Evolutionary conservation across 2,888 invertebrate species (phyloP).

Genomic region (Drosophila prolongata): DNA sequence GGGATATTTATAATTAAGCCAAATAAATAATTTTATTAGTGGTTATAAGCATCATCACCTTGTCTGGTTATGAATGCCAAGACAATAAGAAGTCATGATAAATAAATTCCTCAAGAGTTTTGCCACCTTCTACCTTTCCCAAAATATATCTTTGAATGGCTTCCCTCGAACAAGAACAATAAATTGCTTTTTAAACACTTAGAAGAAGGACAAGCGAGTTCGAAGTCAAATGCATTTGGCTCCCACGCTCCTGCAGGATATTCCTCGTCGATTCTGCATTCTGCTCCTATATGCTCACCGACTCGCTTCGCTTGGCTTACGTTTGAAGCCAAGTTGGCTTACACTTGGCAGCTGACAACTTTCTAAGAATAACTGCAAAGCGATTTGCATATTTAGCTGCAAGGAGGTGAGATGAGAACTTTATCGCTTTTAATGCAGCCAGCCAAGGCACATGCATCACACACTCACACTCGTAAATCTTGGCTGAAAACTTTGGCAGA

Average conservation of each 20-base stretch:
- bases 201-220: constrained; percentile 56
- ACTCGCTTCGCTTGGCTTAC: constrained; percentile 59
- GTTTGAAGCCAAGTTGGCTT: constrained; percentile 36
- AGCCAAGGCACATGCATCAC: constrained; percentile 46
- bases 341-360: constrained; percentile 70
- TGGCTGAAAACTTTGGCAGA: constrained; percentile 71
- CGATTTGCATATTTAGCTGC: constrained; percentile 74
- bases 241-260: constrained; percentile 21
- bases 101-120: constrained; percentile 6
- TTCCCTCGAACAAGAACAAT: constrained; percentile 59
- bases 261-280: constrained; percentile 25
- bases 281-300: constrained; percentile 36
- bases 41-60: no score
- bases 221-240: constrained; percentile 43
- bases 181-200: constrained; percentile 80
- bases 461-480: constrained; percentile 62
- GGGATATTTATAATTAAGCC: no score
- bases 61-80: neutral
- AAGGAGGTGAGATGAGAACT: constrained; percentile 43
- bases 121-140: neutral
- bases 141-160: constrained; percentile 7
- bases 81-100: neutral
- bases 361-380: constrained; percentile 77
- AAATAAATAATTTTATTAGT: no score
- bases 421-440: constrained; percentile 70